A percentile compares a stretch with the other conserved stretches of the same genome.
These are phyloP conservation scores for Megastigmus dorsalis DNA, from an alignment of 2,888 invertebrate genomes.

Conservation along the genomic window DNA sequence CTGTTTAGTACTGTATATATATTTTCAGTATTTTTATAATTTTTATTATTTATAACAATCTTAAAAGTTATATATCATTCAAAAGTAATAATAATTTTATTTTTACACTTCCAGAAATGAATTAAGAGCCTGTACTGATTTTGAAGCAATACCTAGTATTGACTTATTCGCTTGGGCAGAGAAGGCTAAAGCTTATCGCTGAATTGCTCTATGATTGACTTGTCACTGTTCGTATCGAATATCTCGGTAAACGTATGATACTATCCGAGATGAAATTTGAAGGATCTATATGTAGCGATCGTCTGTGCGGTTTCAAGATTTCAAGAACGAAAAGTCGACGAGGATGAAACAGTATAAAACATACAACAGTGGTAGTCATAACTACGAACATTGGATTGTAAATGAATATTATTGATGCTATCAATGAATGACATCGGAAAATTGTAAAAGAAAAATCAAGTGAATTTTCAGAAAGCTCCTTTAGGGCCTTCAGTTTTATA, in stretches of 20 bases:
- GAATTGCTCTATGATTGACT: conserved; percentile 67
- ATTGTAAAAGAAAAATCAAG: neutral
- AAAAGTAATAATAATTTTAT: conserved; percentile 58
- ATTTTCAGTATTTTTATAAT: no score
- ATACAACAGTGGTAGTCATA: neutral
- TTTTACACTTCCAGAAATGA: no score
- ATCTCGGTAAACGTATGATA: conserved; percentile 51
- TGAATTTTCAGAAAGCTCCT: conserved; percentile 3
- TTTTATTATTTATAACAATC: no score
- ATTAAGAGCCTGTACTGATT: conserved; percentile 75
- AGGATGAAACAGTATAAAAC: conserved; percentile 10
- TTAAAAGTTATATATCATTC: no score
- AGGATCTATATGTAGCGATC: neutral
- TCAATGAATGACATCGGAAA: neutral
- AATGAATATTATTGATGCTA: neutral
- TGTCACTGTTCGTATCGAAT: conserved; percentile 65
- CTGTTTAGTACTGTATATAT: neutral
- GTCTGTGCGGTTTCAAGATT: conserved; percentile 9
- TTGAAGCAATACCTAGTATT: conserved; percentile 74
- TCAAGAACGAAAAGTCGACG: neutral
- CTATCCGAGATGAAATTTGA: conserved; percentile 27
- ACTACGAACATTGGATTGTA: neutral
- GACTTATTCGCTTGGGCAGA: conserved; percentile 72
- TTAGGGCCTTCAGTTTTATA: neutral
- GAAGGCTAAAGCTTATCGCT: conserved; percentile 71